Percentiles rank a stretch among this genome's conserved stretches.
phyloP scores from a whole-genome alignment of 2,113 vertebrate genomes.

The Leptodactylus fuscus region DNA sequence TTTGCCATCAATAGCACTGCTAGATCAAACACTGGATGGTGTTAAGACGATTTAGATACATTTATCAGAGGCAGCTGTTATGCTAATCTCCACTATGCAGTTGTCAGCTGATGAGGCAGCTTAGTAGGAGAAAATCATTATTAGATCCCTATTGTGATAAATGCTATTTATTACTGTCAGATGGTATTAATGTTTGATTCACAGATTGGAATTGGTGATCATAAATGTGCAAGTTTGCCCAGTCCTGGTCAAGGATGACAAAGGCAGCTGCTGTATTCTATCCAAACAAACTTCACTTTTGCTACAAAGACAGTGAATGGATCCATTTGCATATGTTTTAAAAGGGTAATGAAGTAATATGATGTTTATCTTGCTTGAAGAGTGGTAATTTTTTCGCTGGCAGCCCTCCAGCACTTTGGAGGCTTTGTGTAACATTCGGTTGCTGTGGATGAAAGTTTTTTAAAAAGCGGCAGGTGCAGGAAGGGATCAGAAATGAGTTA shows the following conservation, averaged over 20 bases:
- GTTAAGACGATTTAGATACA: constrained; percentile 89
- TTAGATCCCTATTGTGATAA: constrained; percentile 97
- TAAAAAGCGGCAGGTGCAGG: constrained; percentile 83
- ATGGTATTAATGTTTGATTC: constrained; percentile 96
- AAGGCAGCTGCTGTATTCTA: constrained; percentile 82
- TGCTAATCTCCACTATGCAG: constrained; percentile 91
- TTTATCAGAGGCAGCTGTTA: constrained; percentile 94
- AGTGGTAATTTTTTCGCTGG: constrained; percentile 92
- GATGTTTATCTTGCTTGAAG: constrained; percentile 98
- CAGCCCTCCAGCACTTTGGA: constrained; percentile 80
- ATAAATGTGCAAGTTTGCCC: constrained; percentile 78
- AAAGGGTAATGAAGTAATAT: constrained; percentile 99
- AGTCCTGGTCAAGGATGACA: constrained; percentile 85
- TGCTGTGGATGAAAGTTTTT: constrained; percentile 72
- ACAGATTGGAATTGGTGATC: constrained; percentile 84
- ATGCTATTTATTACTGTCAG: constrained; percentile 99
- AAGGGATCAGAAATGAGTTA: constrained; percentile 82
- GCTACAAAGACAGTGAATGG: constrained; percentile 84
- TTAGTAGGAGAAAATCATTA: constrained; percentile 90
- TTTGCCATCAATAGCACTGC: constrained; percentile 76
- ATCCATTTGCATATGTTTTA: constrained; percentile 97
- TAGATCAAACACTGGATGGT: constrained; percentile 83
- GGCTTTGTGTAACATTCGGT: constrained; percentile 78
- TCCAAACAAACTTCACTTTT: constrained; percentile 90
- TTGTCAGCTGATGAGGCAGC: constrained; percentile 91